These are phyloP conservation scores for Siderastrea radians DNA, from an alignment of 92 coral and sea anemone genomes.

Conservation along the genomic window DNA sequence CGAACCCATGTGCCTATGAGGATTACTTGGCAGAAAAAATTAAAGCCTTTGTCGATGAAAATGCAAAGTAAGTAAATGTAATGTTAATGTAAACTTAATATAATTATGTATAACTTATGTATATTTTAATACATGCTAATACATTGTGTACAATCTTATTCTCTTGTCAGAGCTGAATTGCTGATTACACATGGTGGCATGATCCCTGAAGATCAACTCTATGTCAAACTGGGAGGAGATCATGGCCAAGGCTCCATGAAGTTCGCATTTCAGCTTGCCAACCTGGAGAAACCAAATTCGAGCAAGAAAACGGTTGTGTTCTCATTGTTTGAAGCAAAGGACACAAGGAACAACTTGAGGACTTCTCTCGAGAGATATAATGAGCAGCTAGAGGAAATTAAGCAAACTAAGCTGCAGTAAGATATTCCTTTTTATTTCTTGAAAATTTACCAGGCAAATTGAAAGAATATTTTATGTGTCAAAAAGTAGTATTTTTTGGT, in stretches of 20 bases:
- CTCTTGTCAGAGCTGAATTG: not conserved
- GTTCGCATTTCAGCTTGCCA: conserved; percentile 40
- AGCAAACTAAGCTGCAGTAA: too few relatives aligned
- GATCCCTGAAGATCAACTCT: conserved; percentile 46
- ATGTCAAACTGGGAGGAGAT: conserved; percentile 53
- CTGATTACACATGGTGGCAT: conserved; percentile 37
- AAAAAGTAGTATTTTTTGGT: too few relatives aligned
- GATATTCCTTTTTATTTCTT: too few relatives aligned
- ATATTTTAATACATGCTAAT: too few relatives aligned
- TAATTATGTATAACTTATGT: too few relatives aligned
- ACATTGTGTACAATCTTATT: not conserved
- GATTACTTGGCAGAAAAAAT: conserved; percentile 10
- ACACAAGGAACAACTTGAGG: conserved; percentile 41
- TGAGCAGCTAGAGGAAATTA: too few relatives aligned
- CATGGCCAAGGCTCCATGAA: conserved; percentile 23
- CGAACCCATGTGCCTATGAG: conserved; percentile 33
- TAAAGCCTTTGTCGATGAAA: not conserved
- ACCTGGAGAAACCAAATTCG: conserved; percentile 41
- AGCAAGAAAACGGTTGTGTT: conserved; percentile 45
- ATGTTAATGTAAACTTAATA: too few relatives aligned
- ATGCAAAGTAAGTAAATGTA: conserved; percentile 9
- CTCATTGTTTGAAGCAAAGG: conserved; percentile 29
- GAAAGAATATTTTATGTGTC: too few relatives aligned
- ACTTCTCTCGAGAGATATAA: not conserved
- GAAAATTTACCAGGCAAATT: too few relatives aligned